Conservation (phyloP, 2,113 vertebrate genomes). For the Terrapene triunguis region DNA sequence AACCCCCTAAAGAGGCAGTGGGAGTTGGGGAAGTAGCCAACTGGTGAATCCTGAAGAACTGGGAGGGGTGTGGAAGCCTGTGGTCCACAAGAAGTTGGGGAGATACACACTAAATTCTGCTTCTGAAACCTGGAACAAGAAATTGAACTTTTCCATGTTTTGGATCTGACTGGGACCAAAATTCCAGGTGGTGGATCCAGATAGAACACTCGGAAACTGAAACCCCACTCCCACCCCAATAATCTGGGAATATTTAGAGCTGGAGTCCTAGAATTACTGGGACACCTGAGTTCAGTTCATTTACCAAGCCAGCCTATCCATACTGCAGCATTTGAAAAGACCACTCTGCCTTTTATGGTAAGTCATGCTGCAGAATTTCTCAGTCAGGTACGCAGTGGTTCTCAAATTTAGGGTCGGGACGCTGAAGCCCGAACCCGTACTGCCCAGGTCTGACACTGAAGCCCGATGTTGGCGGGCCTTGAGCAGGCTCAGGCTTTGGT, state of each 20-base stretch:
- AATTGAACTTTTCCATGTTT: neutral
- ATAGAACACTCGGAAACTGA: neutral
- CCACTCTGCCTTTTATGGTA: neutral
- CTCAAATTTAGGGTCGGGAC: too few relatives aligned
- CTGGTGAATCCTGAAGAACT: neutral
- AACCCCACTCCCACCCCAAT: neutral
- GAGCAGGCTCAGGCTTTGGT: too few relatives aligned
- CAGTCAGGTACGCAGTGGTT: neutral
- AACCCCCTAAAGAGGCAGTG: neutral
- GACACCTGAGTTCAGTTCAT: neutral
- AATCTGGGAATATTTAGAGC: neutral
- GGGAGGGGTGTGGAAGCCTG: neutral
- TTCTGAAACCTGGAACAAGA: neutral
- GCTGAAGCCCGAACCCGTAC: too few relatives aligned
- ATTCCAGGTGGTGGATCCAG: neutral
- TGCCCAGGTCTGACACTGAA: too few relatives aligned
- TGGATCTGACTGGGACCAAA: neutral
- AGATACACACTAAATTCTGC: neutral
- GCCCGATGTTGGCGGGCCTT: too few relatives aligned
- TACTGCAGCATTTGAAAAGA: neutral
- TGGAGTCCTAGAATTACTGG: neutral
- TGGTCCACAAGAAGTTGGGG: conserved; percentile 26
- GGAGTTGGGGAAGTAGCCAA: neutral
- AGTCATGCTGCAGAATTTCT: accelerated
- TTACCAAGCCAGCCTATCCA: neutral